Percentiles rank a stretch among this genome's conserved stretches.
Evolutionary conservation across 64 coral and sea anemone genomes (phyloP).

Genomic region (Anthopleura sola): DNA sequence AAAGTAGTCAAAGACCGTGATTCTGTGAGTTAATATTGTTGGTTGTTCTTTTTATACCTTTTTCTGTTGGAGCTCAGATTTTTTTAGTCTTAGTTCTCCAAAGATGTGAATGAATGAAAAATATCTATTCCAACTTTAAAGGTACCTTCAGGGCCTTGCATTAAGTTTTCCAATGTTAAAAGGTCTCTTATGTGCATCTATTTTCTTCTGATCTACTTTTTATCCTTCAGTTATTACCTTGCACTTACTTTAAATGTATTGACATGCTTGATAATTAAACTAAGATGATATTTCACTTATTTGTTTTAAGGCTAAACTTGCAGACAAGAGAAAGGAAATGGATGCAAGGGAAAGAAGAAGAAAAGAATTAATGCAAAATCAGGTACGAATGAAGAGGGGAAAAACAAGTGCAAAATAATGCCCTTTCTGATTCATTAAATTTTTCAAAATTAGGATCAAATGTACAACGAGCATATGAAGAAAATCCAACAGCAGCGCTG

Average conservation of each 20-base stretch:
- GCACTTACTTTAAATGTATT: too few species aligned
- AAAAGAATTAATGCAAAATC: constrained; percentile 70
- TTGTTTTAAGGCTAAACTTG: constrained; percentile 22
- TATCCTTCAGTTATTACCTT: too few species aligned
- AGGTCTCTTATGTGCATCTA: too few species aligned
- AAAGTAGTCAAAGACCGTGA: constrained; percentile 56
- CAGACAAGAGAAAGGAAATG: constrained; percentile 69
- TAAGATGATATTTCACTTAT: neutral
- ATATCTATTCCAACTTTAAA: too few species aligned
- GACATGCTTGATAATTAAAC: neutral
- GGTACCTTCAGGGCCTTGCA: too few species aligned
- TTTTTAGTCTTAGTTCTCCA: too few species aligned
- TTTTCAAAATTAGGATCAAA: constrained; percentile 44
- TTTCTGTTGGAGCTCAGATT: too few species aligned
- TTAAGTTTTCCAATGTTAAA: too few species aligned
- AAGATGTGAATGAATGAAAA: too few species aligned
- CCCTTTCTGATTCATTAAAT: neutral
- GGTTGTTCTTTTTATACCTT: too few species aligned
- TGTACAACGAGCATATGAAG: constrained; percentile 90
- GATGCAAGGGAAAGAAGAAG: constrained; percentile 96
- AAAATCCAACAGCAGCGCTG: constrained; percentile 92
- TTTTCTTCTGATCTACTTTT: too few species aligned
- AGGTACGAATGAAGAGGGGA: constrained; percentile 41
- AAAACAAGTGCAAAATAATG: neutral
- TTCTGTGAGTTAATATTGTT: constrained; percentile 25